Conservation (phyloP, 2,888 invertebrate genomes). For the Heliconius ismenius region DNA sequence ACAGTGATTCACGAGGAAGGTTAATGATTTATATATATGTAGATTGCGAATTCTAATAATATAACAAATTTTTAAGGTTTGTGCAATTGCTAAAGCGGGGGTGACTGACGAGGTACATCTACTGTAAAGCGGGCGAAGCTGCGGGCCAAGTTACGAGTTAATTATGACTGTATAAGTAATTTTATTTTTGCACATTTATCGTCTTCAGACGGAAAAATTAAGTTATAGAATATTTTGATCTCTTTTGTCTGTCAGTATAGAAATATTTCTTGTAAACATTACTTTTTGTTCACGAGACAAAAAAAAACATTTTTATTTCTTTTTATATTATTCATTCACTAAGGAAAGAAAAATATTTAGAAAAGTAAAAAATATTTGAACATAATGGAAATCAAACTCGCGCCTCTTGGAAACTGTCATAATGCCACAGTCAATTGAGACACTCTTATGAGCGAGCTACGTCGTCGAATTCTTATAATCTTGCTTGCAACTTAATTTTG, state of each 20-base stretch:
- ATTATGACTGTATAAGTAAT: neutral
- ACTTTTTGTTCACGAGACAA: no score
- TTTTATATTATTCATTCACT: no score
- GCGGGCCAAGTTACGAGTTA: neutral
- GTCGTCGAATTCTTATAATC: no score
- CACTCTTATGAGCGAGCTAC: no score
- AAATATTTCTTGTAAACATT: no score
- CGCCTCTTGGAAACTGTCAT: no score
- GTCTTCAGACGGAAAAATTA: neutral
- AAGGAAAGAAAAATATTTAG: neutral
- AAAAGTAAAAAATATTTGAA: neutral
- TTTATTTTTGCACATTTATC: neutral
- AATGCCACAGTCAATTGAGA: no score
- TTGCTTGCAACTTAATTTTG: neutral
- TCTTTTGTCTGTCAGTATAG: neutral
- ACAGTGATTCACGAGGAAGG: no score
- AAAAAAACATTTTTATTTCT: no score
- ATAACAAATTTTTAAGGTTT: neutral
- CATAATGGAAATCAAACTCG: neutral
- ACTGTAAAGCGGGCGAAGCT: neutral
- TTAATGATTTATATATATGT: no score
- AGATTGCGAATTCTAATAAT: no score
- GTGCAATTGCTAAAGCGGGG: neutral
- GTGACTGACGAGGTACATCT: neutral
- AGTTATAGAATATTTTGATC: neutral